Conservation (phyloP, 1,140 invertebrate species). For the Stegodyphus mimosarum region DNA sequence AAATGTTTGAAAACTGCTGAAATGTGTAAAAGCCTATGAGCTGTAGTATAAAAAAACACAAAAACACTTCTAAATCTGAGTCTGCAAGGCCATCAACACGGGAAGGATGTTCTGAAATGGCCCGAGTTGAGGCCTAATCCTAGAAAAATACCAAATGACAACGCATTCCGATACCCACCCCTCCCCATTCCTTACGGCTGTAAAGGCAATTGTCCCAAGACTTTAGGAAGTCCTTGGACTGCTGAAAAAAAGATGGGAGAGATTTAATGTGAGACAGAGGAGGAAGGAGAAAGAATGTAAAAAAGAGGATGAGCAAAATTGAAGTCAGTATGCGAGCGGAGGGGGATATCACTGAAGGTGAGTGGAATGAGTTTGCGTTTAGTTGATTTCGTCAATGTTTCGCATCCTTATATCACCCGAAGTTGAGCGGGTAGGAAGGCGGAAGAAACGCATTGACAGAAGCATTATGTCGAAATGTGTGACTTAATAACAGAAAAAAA, state of each 20-base stretch:
- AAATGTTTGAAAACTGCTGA: neutral
- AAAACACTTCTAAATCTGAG: conserved; percentile 18
- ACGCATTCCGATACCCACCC: conserved; percentile 37
- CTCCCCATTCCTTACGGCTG: conserved; percentile 38
- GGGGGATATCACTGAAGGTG: conserved; percentile 9
- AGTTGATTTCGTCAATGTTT: conserved; percentile 57
- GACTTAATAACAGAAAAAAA: conserved; percentile 22
- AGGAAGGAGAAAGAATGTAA: conserved; percentile 23
- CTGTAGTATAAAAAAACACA: conserved; percentile 18
- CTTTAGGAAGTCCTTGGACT: conserved; percentile 42
- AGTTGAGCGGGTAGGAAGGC: neutral
- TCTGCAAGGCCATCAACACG: conserved; percentile 54
- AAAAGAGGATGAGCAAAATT: neutral
- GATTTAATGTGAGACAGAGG: conserved; percentile 19
- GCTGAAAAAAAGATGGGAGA: conserved; percentile 47
- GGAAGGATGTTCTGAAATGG: conserved; percentile 52
- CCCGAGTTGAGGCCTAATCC: conserved; percentile 42
- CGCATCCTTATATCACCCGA: conserved; percentile 35
- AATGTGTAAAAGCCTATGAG: conserved; percentile 6
- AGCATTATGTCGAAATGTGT: neutral
- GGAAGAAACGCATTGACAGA: neutral
- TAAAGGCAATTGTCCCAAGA: conserved; percentile 53
- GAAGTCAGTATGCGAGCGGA: no score
- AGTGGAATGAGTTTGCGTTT: conserved; percentile 49
- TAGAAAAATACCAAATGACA: conserved; percentile 60